These are phyloP conservation scores for Poeciliopsis presidionis DNA, from an alignment of 2,797 vertebrate genomes.

Conservation along the genomic window DNA sequence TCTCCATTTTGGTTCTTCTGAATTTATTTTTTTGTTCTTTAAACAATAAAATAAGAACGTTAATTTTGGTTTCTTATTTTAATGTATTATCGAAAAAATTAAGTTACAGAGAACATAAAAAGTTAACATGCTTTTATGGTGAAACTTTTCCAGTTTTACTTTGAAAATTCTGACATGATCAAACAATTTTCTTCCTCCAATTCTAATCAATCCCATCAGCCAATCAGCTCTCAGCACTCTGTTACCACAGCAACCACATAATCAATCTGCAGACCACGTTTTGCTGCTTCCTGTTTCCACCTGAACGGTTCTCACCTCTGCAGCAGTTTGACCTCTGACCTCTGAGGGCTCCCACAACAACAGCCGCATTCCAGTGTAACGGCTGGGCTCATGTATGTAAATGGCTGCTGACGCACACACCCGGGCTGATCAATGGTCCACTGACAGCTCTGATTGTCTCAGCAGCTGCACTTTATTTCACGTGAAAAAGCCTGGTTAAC, in stretches of 20 bases:
- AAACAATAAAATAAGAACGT: background rate
- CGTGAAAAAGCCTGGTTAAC: slow-evolving; percentile 1
- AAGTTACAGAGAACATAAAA: background rate
- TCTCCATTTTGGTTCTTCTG: too few relatives aligned
- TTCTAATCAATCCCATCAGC: background rate
- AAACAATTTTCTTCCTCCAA: background rate
- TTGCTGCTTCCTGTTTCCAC: slow-evolving; percentile 19
- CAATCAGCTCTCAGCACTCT: background rate
- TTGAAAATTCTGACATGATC: background rate
- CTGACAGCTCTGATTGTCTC: slow-evolving; percentile 14
- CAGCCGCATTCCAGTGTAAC: slow-evolving; percentile 39
- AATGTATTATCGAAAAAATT: background rate
- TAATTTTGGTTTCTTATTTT: background rate
- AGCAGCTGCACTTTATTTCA: slow-evolving; percentile 24
- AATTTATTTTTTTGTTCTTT: background rate
- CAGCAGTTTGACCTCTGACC: slow-evolving; percentile 40
- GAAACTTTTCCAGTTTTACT: background rate
- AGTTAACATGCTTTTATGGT: background rate
- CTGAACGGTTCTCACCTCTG: slow-evolving; percentile 26
- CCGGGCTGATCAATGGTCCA: slow-evolving; percentile 10
- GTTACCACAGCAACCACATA: background rate
- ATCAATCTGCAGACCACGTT: slow-evolving; percentile 1
- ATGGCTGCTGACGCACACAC: slow-evolving; percentile 24
- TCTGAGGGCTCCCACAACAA: slow-evolving; percentile 25
- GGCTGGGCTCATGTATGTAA: slow-evolving; percentile 36